A percentile compares a stretch with the other conserved stretches of the same genome.
These are phyloP conservation scores for Pavo muticus DNA, from an alignment of 2,113 vertebrate species.

Conservation along the genomic window DNA sequence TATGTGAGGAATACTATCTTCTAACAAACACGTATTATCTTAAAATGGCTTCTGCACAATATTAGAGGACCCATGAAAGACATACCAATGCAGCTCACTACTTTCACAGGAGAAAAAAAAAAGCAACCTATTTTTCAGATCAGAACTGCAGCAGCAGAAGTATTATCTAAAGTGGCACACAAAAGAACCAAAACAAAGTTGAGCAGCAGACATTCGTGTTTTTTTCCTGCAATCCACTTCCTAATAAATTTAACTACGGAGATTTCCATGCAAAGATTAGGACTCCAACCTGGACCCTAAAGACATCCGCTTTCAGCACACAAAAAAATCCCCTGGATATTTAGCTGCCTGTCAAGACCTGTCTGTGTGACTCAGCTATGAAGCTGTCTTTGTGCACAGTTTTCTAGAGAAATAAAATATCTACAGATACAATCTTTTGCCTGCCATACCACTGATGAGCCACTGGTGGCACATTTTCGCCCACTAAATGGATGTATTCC, in stretches of 20 bases:
- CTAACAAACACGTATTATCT: background rate
- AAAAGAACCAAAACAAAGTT: background rate
- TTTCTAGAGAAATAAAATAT: background rate
- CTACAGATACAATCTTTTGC: background rate
- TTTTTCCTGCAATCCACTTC: background rate
- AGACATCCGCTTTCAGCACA: background rate
- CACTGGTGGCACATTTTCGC: background rate
- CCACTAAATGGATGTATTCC: accelerated
- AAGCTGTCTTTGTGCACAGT: background rate
- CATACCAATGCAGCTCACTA: background rate
- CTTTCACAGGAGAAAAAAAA: background rate
- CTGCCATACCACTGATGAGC: background rate
- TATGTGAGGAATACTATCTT: background rate
- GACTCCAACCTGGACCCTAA: background rate
- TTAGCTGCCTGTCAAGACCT: background rate
- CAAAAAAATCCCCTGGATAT: background rate
- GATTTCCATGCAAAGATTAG: background rate
- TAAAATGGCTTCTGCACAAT: background rate
- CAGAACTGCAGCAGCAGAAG: background rate
- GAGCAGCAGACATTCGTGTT: background rate
- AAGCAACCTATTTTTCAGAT: background rate
- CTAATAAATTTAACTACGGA: background rate
- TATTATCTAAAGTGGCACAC: background rate
- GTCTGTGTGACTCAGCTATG: background rate
- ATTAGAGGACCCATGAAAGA: background rate